These are phyloP conservation scores for Buathra laborator DNA, from an alignment of 2,888 invertebrate species.

Conservation along the genomic window DNA sequence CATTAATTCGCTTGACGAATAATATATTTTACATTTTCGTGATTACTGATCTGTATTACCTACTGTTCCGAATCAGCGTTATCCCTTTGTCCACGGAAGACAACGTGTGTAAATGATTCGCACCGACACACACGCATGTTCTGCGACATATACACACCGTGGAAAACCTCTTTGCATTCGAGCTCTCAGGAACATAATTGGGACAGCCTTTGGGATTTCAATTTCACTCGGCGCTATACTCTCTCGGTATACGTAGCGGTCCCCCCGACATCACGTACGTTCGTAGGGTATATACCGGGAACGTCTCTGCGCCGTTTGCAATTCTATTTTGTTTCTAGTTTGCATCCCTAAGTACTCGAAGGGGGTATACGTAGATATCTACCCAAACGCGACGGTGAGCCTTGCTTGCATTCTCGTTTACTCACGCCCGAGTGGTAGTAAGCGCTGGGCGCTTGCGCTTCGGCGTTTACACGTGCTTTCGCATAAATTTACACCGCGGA, in stretches of 20 bases:
- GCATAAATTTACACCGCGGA: conserved; percentile 64
- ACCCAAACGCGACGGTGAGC: conserved; percentile 5
- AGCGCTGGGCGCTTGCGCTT: conserved; percentile 60
- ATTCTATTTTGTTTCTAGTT: conserved; percentile 66
- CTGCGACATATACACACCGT: not conserved
- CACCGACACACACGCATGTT: not conserved
- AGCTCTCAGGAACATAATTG: conserved; percentile 56
- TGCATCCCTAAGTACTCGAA: conserved; percentile 63
- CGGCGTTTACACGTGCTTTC: conserved; percentile 64
- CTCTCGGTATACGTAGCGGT: conserved; percentile 21
- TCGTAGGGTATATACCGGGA: conserved; percentile 21
- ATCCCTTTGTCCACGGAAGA: not conserved
- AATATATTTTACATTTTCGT: not conserved
- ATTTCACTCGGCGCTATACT: conserved; percentile 55
- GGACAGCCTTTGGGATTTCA: conserved; percentile 64
- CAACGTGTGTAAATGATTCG: not conserved
- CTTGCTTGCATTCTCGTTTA: conserved; percentile 42
- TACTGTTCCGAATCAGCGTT: not conserved
- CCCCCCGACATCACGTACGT: conserved; percentile 24
- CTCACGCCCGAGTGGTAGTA: not conserved
- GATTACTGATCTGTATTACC: not conserved
- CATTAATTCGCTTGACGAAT: not conserved
- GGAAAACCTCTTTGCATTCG: conserved; percentile 37
- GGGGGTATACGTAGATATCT: not conserved
- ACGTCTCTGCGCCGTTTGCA: conserved; percentile 55